phyloP scores from a whole-genome alignment of 1,140 invertebrate genomes.

The Drosophila paulistorum region DNA sequence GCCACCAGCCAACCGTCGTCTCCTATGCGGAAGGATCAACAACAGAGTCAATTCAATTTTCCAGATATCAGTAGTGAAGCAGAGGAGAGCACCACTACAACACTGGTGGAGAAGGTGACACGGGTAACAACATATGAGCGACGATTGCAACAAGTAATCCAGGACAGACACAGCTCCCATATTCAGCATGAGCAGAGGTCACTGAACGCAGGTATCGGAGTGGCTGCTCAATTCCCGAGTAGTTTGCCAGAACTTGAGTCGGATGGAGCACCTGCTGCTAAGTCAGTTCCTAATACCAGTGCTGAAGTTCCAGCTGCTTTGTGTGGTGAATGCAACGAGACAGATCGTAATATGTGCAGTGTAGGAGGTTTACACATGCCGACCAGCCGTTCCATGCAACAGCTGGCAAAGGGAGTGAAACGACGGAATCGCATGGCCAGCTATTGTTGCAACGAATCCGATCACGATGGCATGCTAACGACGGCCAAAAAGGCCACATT shows the following conservation, averaged over 20 bases:
- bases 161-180: constrained; percentile 51
- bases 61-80: constrained; percentile 55
- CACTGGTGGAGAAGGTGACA: constrained; percentile 40
- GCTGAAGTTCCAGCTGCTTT: constrained; percentile 32
- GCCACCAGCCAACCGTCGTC: constrained; percentile 85
- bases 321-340: constrained; percentile 83
- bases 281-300: not conserved
- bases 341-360: constrained; percentile 84
- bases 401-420: constrained; percentile 87
- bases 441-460: constrained; percentile 69
- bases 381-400: constrained; percentile 85
- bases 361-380: constrained; percentile 87
- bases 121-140: constrained; percentile 51
- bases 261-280: constrained; percentile 24
- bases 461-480: constrained; percentile 30
- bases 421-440: constrained; percentile 79
- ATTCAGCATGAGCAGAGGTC: constrained; percentile 14
- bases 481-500: constrained; percentile 43
- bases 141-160: constrained; percentile 59
- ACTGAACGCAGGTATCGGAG: not conserved
- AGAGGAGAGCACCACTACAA: constrained; percentile 26
- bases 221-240: constrained; percentile 1
- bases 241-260: constrained; percentile 38
- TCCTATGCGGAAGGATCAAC: constrained; percentile 87
- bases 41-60: constrained; percentile 83